Base-by-base conservation (phyloP, 2,888 invertebrate genomes). In the Rhagium mordax region DNA sequence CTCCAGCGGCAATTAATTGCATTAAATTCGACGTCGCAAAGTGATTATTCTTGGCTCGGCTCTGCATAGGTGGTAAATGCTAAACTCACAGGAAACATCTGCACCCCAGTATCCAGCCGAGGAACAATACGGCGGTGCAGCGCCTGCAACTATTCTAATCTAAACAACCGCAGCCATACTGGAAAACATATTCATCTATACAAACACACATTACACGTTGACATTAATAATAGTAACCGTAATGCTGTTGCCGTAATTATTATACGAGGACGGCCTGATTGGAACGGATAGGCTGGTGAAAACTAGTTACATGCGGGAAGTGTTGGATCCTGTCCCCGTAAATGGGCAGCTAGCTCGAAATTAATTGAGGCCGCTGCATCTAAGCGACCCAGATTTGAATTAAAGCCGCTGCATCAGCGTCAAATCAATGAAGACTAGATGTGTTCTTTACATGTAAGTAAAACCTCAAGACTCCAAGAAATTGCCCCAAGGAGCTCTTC, bases 121-220 rank as follows among this genome's bases (percentile, higher is more conserved):
- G 61, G 47, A 61, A 61, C 61, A 66, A 66, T 66, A 29, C 29
- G 33, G 20, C 47, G 2, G 7, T 48, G 61, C 61, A 48, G 48
- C 61, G 20, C 41, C 57, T 7, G 66, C 66, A 55, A 41, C 53
- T 33, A 53, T 16, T 48, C 62, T 53, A 66, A 66, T 66, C 55
- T 66, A 55, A 47, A 66, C 66, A 55, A 57, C 10, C 5, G 55
- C 24, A 15, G 3, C 27, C 13, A 0, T 21, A 55, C n/a, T 57
- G 16, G 62, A 41, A 49, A 49, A 62, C 47, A 62, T 41, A 47
- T 47, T 20, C 62, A 62, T 48, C 41, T 18, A 62, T 41, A 62
- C 62, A 41, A 41, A 47, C 49, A 24, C 16, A 29, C 29, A 57
- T 57, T 57, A 62, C 47, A 24, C 18, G 62, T 20, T 21, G 49